Evolutionary conservation across 2,113 vertebrate species (phyloP).

Genomic region (Leucopsar rothschildi): DNA sequence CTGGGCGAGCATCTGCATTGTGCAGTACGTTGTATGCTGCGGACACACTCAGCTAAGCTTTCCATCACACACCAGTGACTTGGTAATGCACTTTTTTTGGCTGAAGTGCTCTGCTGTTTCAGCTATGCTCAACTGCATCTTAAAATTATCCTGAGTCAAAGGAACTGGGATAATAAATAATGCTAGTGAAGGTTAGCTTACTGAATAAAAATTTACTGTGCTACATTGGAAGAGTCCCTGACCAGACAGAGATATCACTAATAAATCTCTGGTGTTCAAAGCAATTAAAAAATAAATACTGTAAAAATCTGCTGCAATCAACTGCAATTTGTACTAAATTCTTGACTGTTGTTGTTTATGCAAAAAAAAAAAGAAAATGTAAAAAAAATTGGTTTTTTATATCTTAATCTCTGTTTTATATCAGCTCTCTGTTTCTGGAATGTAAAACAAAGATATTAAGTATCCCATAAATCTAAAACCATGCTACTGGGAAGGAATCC

Average conservation of each 20-base stretch:
- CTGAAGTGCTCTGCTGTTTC: background rate
- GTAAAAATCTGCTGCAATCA: background rate
- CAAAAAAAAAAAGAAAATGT: background rate
- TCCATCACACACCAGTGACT: background rate
- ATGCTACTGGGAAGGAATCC: conserved; percentile 17
- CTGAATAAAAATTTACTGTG: background rate
- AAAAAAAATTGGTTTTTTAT: background rate
- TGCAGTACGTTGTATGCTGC: background rate
- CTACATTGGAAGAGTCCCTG: background rate
- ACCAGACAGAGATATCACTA: background rate
- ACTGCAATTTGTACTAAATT: background rate
- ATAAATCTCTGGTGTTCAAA: conserved; percentile 7
- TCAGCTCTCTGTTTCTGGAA: conserved; percentile 29
- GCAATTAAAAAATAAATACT: background rate
- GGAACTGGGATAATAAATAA: background rate
- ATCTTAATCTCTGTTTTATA: conserved; percentile 42
- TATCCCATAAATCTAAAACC: conserved; percentile 31
- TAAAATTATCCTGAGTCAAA: background rate
- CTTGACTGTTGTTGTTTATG: background rate
- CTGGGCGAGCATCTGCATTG: background rate
- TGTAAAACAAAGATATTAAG: conserved; percentile 23
- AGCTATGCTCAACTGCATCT: background rate
- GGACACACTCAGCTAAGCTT: background rate
- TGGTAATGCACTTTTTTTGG: background rate
- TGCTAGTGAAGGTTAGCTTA: background rate